Evolutionary conservation across 2,888 invertebrate species (phyloP).

Genomic region (Drosophila melanosoma): DNA sequence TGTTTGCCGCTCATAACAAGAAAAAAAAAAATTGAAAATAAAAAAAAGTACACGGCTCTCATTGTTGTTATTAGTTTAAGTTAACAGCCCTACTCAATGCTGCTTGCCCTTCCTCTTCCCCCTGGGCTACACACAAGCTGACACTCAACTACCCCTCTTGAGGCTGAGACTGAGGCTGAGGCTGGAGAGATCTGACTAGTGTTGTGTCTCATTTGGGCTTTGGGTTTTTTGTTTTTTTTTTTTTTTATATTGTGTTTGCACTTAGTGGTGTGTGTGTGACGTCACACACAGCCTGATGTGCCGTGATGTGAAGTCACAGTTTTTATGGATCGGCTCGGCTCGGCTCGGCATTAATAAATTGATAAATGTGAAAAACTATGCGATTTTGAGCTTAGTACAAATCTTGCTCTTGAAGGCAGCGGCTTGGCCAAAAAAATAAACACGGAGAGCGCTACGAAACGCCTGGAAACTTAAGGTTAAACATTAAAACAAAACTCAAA

Average conservation of each 20-base stretch:
- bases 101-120: neutral
- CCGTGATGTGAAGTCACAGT: slow-evolving; percentile 29
- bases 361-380: slow-evolving; percentile 77
- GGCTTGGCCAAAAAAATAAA: slow-evolving; percentile 31
- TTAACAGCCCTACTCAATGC: slow-evolving; percentile 5
- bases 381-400: slow-evolving; percentile 67
- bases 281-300: slow-evolving; percentile 48
- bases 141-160: slow-evolving; percentile 11
- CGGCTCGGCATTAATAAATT: slow-evolving; percentile 45
- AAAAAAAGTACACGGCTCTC: slow-evolving; percentile 52
- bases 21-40: neutral
- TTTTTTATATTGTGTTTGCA: slow-evolving; percentile 21
- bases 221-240: slow-evolving; percentile 56
- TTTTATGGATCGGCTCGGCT: slow-evolving; percentile 19
- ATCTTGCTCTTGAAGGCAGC: slow-evolving; percentile 63
- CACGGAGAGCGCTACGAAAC: slow-evolving; percentile 36
- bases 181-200: slow-evolving; percentile 14
- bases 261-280: slow-evolving; percentile 52
- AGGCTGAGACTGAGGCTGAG: slow-evolving; percentile 15
- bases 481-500: slow-evolving; percentile 33
- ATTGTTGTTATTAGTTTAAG: slow-evolving; percentile 45
- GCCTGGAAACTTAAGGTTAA: slow-evolving; percentile 64
- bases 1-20: slow-evolving; percentile 53
- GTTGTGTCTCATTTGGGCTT: slow-evolving; percentile 39
- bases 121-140: neutral